Conservation (phyloP, 2,113 vertebrate genomes). For the Corynorhinus townsendii region DNA sequence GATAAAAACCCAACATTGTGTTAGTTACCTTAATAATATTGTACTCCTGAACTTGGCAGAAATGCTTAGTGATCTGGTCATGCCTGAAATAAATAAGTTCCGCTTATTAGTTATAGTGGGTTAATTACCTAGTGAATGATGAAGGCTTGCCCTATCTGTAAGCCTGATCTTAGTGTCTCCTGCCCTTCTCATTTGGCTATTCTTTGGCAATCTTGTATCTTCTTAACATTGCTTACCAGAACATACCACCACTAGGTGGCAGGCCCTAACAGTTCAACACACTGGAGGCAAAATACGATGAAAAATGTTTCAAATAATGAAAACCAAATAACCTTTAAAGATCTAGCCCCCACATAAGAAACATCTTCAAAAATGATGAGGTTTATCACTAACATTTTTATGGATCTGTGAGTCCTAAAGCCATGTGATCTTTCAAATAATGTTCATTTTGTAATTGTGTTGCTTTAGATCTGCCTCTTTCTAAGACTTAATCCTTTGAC, state of each 20-base stretch:
- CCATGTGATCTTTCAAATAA: constrained; percentile 49
- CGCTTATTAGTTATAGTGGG: not conserved
- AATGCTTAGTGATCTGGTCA: not conserved
- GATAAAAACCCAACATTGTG: not conserved
- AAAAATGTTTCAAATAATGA: constrained; percentile 78
- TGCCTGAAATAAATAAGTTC: not conserved
- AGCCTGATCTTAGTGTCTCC: not conserved
- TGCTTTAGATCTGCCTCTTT: constrained; percentile 14
- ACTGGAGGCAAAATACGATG: constrained; percentile 47
- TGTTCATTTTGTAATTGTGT: constrained; percentile 50
- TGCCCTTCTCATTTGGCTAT: not conserved
- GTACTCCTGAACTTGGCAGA: not conserved
- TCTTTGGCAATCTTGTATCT: not conserved
- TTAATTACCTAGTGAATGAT: not conserved
- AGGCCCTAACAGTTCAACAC: constrained; percentile 35
- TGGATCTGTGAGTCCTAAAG: constrained; percentile 42
- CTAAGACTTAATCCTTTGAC: constrained; percentile 25
- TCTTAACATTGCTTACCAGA: not conserved
- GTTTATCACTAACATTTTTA: constrained; percentile 72
- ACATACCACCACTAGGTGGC: constrained; percentile 73
- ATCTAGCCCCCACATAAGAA: constrained; percentile 68
- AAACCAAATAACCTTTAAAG: constrained; percentile 80
- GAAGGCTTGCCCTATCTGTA: not conserved
- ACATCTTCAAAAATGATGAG: constrained; percentile 63
- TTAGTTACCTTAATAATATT: not conserved